Base-by-base conservation (phyloP, 2,113 vertebrate species). In the Empidonax traillii region DNA sequence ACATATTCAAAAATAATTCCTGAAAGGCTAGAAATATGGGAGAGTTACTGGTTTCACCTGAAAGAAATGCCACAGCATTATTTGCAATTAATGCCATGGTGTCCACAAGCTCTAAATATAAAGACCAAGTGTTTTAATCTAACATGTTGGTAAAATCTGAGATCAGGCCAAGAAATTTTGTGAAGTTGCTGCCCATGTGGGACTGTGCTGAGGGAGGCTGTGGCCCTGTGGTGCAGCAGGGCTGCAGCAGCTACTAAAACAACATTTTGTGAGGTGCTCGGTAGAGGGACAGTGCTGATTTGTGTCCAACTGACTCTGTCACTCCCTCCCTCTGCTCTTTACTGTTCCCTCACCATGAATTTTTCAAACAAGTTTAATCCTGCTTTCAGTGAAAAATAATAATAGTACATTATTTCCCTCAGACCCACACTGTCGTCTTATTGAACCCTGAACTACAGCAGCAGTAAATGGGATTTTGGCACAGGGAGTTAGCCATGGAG, bases 361-460 rank as follows among this genome's bases (percentile, higher is more conserved):
- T 73, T 79, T 83, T 51, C 14, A 43, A 52, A 35, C 27, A 78
- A 37, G 15, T 63, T 72, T 82, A 77, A 68, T 87, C 66, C 41
- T n/a, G 13, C 47, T 61, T 87, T 73, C n/a, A 44, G 1, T 81
- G 73, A 92, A 33, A 81, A 88, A 47, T 58, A 59, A 30, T 41
- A 74, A 28, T 12, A 75, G 14, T 28, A 22, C 31, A 23, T 81
- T 83, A n/a, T 95, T 96, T 94, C 62, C 78, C 61, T 90, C 58
- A 73, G 52, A 73, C 68, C 16, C 61, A 87, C 69, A 43, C 68
- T 81, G 66, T 59, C 62, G 47, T 83, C 89, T 68, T 93, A 27
- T 63, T 93, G 93, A 96, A 95, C 91, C 59, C 56, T 67, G 63
- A 72, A 87, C 63, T n/a, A 25, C 35, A 78, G 94, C 73, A 80